phyloP scores from a whole-genome alignment of 1,140 invertebrate genomes.

The Aplysia californica region DNA sequence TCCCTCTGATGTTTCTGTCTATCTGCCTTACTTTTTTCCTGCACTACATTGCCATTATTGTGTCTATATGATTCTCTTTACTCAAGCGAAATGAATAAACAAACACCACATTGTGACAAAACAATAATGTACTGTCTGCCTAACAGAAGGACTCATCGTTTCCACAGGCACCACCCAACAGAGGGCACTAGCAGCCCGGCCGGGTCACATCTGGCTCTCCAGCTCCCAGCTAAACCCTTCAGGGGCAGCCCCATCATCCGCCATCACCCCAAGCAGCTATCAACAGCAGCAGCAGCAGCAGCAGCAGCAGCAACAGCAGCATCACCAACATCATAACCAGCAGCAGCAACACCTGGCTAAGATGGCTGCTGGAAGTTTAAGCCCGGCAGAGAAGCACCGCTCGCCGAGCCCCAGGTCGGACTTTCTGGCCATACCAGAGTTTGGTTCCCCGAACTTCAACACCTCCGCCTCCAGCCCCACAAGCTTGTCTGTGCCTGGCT shows the following conservation, averaged over 20 bases:
- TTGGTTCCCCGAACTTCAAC: constrained; percentile 16
- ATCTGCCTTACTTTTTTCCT: too few species aligned
- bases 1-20: too few species aligned
- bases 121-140: too few species aligned
- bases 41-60: too few species aligned
- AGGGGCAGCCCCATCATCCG: neutral
- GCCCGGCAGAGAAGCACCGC: constrained; percentile 14
- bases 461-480: constrained; percentile 30
- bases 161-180: too few species aligned
- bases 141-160: too few species aligned
- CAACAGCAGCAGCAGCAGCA: neutral
- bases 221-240: neutral
- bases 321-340: neutral
- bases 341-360: neutral
- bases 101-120: too few species aligned
- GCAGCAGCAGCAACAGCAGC: constrained; percentile 1
- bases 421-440: constrained; percentile 34
- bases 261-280: neutral
- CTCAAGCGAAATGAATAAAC: too few species aligned
- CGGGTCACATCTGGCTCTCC: neutral
- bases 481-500: constrained; percentile 33
- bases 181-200: neutral
- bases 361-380: neutral
- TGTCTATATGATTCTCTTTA: too few species aligned
- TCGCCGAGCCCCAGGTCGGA: constrained; percentile 31